Percentiles rank a stretch among this genome's conserved stretches.
phyloP scores from a whole-genome alignment of 2,888 invertebrate genomes.

The Drosophila suboccidentalis region DNA sequence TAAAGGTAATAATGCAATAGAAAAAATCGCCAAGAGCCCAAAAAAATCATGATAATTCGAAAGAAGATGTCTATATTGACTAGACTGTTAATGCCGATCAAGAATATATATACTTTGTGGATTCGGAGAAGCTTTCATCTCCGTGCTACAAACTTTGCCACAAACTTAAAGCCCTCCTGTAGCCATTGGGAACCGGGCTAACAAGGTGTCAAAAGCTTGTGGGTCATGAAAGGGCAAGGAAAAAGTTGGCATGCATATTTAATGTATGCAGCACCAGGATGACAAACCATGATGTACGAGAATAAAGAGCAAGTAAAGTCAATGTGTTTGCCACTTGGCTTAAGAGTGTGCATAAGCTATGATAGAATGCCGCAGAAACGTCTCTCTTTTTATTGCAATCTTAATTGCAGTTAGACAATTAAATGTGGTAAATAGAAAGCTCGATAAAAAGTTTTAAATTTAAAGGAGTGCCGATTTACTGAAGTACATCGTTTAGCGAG shows the following conservation, averaged over 20 bases:
- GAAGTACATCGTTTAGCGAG: not conserved
- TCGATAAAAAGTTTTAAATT: not conserved
- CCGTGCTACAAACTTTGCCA: not conserved
- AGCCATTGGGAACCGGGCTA: not conserved
- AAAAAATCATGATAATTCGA: too few species aligned
- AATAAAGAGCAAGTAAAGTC: slow-evolving; percentile 18
- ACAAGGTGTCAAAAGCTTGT: slow-evolving; percentile 17
- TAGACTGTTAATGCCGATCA: too few species aligned
- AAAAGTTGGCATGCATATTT: slow-evolving; percentile 51
- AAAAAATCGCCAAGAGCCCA: too few species aligned
- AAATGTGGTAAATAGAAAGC: not conserved
- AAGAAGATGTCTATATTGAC: too few species aligned
- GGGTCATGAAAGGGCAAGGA: not conserved
- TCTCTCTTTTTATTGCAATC: not conserved
- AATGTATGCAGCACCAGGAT: slow-evolving; percentile 28
- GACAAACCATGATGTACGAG: slow-evolving; percentile 33
- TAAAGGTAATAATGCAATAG: too few species aligned
- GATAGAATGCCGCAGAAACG: not conserved
- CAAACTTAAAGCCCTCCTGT: not conserved
- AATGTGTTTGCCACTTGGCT: slow-evolving; percentile 43
- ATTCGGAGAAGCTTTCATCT: too few species aligned
- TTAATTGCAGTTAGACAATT: not conserved
- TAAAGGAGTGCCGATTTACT: not conserved
- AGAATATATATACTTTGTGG: not conserved
- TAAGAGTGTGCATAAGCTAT: slow-evolving; percentile 31